Base-by-base conservation (phyloP, 2,113 vertebrate species). In the Acanthochromis polyacanthus region DNA sequence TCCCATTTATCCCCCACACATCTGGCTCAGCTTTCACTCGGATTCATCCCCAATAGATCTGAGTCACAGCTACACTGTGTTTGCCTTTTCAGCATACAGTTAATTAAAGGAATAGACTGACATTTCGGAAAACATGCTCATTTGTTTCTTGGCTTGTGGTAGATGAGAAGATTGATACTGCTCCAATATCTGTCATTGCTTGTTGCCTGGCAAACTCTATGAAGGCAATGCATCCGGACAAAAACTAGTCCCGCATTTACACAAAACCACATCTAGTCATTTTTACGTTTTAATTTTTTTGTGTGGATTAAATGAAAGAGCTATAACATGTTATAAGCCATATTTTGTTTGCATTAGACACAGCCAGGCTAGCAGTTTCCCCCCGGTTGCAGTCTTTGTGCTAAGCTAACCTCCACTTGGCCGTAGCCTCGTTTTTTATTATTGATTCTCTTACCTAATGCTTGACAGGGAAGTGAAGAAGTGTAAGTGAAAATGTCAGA, bases 1-100 rank as follows among this genome's bases (percentile, higher is more conserved):
- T 63, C 61, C 60, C 7, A 1, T 46, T 8, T 73, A 65, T 78
- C 68, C 80, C 72, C 60, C 87, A 74, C 73, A 86, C 89, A 88
- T 85, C 78, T 88, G 78, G 77, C 60, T 75, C 64, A 66, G 20
- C 70, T 14, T 32, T 59, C 32, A 3, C 38, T 53, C 51, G 83
- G 73, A 88, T 58, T 82, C 70, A 72, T 70, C 32, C 25, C 23
- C 74, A 58, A 30, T 52, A 50, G 38, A 32, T 63, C 25, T 88
- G 62, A 77, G 56, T 85, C 72, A 70, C 43, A 0, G 30, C 16
- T 70, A 6, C 4, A 12, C 48, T 40, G 3, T 60, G 32, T 57
- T 76, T 72, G 57, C 22, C 59, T 62, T 25, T 53, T 84, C 60
- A 69, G 23, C 12, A 12, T 16, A 5, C 16, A 32, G 1, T 19